Base-by-base conservation (phyloP, 2,113 vertebrate species). In the Sinocyclocheilus maitianheensis region DNA sequence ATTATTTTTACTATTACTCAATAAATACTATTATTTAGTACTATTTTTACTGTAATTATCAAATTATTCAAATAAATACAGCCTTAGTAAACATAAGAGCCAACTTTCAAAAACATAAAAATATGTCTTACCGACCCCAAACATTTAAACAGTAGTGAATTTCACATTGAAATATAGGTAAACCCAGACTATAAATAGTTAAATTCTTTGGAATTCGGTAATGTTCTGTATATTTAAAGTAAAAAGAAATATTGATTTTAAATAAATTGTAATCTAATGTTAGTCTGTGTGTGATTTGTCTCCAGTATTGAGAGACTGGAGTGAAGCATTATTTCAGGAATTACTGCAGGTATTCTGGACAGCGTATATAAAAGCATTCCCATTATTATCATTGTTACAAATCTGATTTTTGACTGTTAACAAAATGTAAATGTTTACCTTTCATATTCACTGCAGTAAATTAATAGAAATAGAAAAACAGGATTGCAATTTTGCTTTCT, bases 261-360 rank as follows among this genome's bases (percentile, higher is more conserved):
- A 46, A 72, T 83, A 30, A 72, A 10, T 74, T 58, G 30, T 58
- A 72, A 58, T 58, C 81, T 72, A 83, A 83, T 83, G 81, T 34
- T 4, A 24, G 81, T 18, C 30, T 74, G 81, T 74, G 80, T 71
- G 65, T 58, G 24, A 30, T 82, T 67, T 53, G 67, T 72, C 67
- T 83, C 67, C 48, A 58, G 67, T 72, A 14, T 37, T 72, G 48
- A 74, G 67, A 58, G 12, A 72, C 51, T 62, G 18, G n/a, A 43
- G 12, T 79, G 30, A 51, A 84, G 63, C 11, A 69, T 60, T 7
- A 71, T 85, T 53, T 67, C 43, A 60, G 14, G 55, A 48, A 30
- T 67, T 81, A 46, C 43, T 81, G 58, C 30, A 24, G 8, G 13
- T 53, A 79, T 80, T 48, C n/a, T 81, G 34, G 34, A 40, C 18